Conservation (phyloP, 2,113 vertebrate genomes). For the Recurvirostra avosetta region DNA sequence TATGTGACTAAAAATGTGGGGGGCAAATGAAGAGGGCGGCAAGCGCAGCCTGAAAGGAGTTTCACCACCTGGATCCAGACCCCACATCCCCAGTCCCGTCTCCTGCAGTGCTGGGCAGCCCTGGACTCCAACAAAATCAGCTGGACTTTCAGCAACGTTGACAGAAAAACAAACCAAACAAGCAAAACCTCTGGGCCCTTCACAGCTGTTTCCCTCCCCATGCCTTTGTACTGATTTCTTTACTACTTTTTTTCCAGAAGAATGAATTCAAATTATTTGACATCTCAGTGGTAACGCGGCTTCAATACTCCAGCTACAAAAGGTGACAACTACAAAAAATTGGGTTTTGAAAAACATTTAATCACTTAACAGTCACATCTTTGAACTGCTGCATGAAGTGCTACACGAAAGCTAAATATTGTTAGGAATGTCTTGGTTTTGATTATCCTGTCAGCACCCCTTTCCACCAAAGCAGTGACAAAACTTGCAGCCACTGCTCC, state of each 20-base stretch:
- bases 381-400: not conserved
- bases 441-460: not conserved
- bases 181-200: not conserved
- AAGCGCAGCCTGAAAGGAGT: not conserved
- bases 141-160: not conserved
- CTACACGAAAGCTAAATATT: not conserved
- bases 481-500: not conserved
- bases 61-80: not conserved
- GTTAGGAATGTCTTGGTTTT: not conserved
- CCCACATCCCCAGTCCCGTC: accelerated
- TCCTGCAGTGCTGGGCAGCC: not conserved
- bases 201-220: not conserved
- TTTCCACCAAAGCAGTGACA: slow-evolving; percentile 19
- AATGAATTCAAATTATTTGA: slow-evolving; percentile 7
- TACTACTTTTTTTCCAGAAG: not conserved
- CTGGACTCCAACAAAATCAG: not conserved
- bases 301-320: not conserved
- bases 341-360: not conserved
- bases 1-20: not conserved
- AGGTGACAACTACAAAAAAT: not conserved
- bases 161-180: accelerated
- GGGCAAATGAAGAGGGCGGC: not conserved
- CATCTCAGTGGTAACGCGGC: accelerated
- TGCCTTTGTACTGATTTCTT: not conserved
- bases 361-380: not conserved